Conservation (phyloP, 2,113 vertebrate genomes). For the Triplophysa rosa region DNA sequence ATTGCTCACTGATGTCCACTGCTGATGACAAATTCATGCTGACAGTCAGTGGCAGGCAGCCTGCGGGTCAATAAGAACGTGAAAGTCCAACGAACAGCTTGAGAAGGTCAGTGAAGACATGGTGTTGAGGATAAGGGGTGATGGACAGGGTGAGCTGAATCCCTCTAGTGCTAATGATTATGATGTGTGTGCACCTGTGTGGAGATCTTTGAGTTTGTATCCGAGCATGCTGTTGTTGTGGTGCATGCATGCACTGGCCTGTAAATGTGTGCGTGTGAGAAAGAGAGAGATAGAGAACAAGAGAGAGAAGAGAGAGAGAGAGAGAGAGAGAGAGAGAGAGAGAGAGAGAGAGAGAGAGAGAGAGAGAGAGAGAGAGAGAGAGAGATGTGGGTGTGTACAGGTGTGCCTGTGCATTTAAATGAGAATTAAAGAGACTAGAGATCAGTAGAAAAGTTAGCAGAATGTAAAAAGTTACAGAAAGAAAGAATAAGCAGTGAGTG, state of each 20-base stretch:
- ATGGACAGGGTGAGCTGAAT: background rate
- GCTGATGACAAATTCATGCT: conserved; percentile 64
- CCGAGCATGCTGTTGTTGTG: background rate
- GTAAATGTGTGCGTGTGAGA: too few relatives aligned
- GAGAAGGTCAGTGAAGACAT: conserved; percentile 68
- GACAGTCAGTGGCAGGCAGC: conserved; percentile 65
- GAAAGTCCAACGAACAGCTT: conserved; percentile 58
- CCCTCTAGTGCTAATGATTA: conserved; percentile 10
- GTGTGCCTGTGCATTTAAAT: conserved; percentile 25
- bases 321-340: background rate
- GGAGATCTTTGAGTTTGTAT: background rate
- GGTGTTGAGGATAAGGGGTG: background rate
- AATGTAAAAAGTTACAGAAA: background rate
- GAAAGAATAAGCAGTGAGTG: background rate
- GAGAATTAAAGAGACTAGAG: background rate
- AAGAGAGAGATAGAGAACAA: too few relatives aligned
- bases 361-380: background rate
- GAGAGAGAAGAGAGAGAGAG: background rate
- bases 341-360: background rate
- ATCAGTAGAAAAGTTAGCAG: background rate
- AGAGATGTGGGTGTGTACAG: background rate
- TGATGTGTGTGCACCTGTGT: background rate
- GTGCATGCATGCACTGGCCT: background rate
- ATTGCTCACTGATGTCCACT: conserved; percentile 68
- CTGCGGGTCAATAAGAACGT: conserved; percentile 63